phyloP scores from a whole-genome alignment of 92 coral and sea anemone species.

The Plumapathes pennacea region DNA sequence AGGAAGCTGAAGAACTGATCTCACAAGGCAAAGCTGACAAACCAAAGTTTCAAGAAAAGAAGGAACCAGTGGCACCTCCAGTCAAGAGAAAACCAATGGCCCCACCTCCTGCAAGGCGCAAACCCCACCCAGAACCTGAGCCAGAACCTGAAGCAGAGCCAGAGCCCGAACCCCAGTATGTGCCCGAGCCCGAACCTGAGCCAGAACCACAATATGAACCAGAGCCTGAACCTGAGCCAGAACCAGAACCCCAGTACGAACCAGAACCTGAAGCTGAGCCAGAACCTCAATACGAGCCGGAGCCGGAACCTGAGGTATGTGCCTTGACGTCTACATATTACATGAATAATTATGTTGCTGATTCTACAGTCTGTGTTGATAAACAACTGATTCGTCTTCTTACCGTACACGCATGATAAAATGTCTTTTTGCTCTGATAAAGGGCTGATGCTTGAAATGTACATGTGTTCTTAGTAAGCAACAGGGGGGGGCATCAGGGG shows the following conservation, averaged over 20 bases:
- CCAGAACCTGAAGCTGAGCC: conserved; percentile 71
- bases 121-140: conserved; percentile 72
- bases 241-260: conserved; percentile 68
- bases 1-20: conserved; percentile 85
- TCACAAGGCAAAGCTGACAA: conserved; percentile 76
- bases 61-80: conserved; percentile 68
- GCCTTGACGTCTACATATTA: no score
- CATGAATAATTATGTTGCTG: no score
- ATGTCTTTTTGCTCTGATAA: no score
- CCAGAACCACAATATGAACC: conserved; percentile 38
- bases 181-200: conserved; percentile 30
- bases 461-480: no score
- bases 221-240: conserved; percentile 45
- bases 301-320: conserved; percentile 68
- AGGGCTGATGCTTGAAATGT: no score
- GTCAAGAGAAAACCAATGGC: conserved; percentile 58
- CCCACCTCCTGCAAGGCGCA: conserved; percentile 70
- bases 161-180: conserved; percentile 69
- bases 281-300: conserved; percentile 68
- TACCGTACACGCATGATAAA: no score
- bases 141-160: conserved; percentile 72
- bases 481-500: no score
- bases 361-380: no score
- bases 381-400: no score
- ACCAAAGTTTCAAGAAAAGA: conserved; percentile 61